A percentile compares a stretch with the other conserved stretches of the same genome.
Evolutionary conservation across 2,113 vertebrate species (phyloP).

Genomic region (Hypocryptadius cinnamomeus): DNA sequence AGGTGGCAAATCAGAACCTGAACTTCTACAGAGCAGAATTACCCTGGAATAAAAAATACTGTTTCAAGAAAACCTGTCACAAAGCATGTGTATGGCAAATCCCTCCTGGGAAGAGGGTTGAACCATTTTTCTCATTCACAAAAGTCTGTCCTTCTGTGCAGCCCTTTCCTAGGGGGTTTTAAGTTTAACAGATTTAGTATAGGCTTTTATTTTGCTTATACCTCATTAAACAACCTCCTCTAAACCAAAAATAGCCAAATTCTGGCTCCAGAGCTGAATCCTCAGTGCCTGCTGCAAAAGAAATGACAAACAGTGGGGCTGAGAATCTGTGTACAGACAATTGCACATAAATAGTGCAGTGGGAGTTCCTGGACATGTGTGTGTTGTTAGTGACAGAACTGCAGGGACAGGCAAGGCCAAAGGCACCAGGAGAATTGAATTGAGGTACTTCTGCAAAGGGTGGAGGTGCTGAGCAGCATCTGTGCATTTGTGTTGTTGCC

Average conservation of each 20-base stretch:
- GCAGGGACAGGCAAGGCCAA: not conserved
- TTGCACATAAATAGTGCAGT: not conserved
- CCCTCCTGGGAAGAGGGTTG: not conserved
- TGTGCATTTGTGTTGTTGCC: not conserved
- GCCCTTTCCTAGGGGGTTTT: not conserved
- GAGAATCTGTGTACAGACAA: not conserved
- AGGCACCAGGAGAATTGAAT: not conserved
- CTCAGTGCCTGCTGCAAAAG: not conserved
- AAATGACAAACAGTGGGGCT: not conserved
- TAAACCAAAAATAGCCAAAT: not conserved
- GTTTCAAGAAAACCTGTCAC: not conserved
- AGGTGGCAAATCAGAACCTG: not conserved
- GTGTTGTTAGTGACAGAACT: too few species aligned
- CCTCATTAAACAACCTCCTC: not conserved
- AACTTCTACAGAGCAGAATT: not conserved
- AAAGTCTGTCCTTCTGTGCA: not conserved
- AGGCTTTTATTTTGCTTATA: not conserved
- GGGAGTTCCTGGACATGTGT: rapidly evolving
- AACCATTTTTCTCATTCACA: not conserved
- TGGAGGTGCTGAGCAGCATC: not conserved
- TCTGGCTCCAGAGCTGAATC: not conserved
- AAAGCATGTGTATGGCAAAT: not conserved
- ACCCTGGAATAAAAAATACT: not conserved
- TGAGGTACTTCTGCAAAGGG: not conserved
- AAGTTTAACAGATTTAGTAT: not conserved